A percentile compares a stretch with the other conserved stretches of the same genome.
These are phyloP conservation scores for Cheracebus regulus DNA, from an alignment of 2,797 vertebrate species.

Conservation along the genomic window DNA sequence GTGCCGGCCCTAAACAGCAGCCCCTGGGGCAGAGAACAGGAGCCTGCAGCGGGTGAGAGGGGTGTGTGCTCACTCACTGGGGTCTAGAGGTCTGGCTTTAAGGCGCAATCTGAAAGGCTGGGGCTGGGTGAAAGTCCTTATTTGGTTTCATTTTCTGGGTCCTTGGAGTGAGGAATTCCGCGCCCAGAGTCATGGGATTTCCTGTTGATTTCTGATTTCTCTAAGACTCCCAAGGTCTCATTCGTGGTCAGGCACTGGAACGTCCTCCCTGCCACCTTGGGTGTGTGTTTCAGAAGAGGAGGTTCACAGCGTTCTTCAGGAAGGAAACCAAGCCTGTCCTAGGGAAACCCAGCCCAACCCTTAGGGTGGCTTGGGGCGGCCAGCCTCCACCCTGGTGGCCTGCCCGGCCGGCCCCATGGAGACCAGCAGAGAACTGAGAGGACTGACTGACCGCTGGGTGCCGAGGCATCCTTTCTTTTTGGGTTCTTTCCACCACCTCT, in stretches of 20 bases:
- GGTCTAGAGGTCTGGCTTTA: background rate
- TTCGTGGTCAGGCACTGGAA: background rate
- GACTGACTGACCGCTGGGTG: accelerated
- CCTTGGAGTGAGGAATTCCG: background rate
- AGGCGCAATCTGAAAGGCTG: background rate
- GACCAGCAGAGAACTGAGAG: background rate
- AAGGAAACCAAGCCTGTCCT: background rate
- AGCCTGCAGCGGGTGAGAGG: background rate
- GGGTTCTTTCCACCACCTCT: background rate
- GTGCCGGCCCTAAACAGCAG: background rate
- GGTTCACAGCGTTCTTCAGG: background rate
- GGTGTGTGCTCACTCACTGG: background rate
- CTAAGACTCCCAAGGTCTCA: background rate
- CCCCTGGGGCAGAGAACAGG: too few species aligned
- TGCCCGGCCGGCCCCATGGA: accelerated
- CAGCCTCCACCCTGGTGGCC: background rate
- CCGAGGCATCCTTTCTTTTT: background rate
- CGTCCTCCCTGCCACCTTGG: background rate
- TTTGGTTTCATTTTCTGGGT: slow-evolving; percentile 36
- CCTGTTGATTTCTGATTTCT: slow-evolving; percentile 56
- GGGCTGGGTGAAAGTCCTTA: background rate
- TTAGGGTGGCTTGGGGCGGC: accelerated
- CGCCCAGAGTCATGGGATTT: slow-evolving; percentile 67
- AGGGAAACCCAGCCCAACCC: background rate
- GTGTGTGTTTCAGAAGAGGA: background rate